Evolutionary conservation across 2,797 vertebrate species (phyloP), one percentile per base, ranked within the genome.

Genomic region (Sciurus vulgaris): DNA sequence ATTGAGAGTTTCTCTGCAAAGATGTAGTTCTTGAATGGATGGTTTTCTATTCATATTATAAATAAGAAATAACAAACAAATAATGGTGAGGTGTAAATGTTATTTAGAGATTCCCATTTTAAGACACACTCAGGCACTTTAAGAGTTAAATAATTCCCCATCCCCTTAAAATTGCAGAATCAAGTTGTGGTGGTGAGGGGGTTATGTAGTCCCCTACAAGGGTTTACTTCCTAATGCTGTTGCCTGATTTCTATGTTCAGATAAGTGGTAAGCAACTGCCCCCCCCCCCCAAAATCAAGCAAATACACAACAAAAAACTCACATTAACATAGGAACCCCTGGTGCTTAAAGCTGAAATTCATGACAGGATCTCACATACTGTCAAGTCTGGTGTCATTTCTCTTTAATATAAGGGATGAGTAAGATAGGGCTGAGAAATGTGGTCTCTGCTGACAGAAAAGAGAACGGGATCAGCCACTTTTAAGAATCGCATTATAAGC

Each of bases 1-100:
- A 20, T n/a, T 61, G 56, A 85, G 78, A 88, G 5, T 54, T 95
- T 86, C 72, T 76, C 65, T 15, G 28, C 70, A 81, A 89, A 96
- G 63, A 70, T 33, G 13, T 54, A 63, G 3, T 22, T 76, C 76
- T 93, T 54, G 41, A 72, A 91, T 15, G 26, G 54, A 14, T 77
- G 76, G 24, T 89, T 94, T 82, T 85, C 86, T 94, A 28, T 54
- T 92, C 59, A 33, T 56, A 70, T 73, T 14, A 18, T 82, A 35
- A 79, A 61, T 78, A 81, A 92, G 87, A 94, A 96, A 65, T 95
- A 87, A 89, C 24, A 28, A 95, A 83, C 76, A 76, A 86, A 92
- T 73, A 89, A 61, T 82, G 59, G 67, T 17, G 22, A 86, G 49
- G 49, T 89, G 93, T 82, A 73, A 95, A 14, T 12, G 14, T 15